Evolutionary conservation across 92 coral and sea anemone genomes (phyloP).

Genomic region (Umimayanthus kanabou): DNA sequence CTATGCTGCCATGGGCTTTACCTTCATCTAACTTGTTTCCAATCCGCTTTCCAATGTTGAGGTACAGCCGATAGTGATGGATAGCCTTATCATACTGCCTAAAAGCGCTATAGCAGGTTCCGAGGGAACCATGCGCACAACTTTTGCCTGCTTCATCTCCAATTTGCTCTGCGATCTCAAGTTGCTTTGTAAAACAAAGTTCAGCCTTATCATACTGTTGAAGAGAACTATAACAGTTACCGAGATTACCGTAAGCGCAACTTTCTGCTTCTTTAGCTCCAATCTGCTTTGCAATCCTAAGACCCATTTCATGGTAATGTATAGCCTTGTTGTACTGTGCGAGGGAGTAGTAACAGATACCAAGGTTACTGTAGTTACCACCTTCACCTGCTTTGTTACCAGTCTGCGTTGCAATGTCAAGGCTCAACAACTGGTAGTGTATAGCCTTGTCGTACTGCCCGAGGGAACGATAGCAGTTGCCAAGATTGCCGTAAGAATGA

Average conservation of each 20-base stretch:
- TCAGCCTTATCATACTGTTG: no score
- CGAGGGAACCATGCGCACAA: no score
- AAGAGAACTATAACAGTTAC: no score
- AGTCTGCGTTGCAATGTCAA: neutral
- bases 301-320: neutral
- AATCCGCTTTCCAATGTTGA: neutral
- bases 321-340: neutral
- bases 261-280: no score
- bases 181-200: no score
- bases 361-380: neutral
- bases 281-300: neutral
- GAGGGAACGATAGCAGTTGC: neutral
- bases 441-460: neutral
- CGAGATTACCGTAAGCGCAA: no score
- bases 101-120: no score
- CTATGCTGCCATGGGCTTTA: neutral
- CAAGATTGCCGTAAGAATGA: neutral
- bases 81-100: no score
- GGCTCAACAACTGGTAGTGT: neutral
- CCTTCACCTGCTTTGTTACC: neutral
- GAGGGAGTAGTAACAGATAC: neutral
- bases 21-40: neutral
- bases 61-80: neutral
- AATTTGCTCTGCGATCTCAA: no score
- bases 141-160: no score